Conservation (phyloP, 2,113 vertebrate species). For the Panthera uncia region DNA sequence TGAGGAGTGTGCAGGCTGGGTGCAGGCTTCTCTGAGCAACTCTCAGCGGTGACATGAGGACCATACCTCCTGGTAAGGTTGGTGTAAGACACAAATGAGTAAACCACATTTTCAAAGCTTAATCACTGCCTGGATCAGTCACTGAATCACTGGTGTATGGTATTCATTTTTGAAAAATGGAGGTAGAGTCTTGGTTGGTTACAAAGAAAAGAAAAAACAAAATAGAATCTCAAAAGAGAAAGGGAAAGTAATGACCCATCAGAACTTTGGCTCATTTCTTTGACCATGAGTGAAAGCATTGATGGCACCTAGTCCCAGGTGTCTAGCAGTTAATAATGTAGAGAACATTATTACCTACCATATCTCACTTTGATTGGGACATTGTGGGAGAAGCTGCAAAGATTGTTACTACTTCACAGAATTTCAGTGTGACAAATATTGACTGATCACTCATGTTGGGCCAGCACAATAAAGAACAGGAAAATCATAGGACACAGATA, state of each 20-base stretch:
- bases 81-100: not conserved
- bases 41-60: fast-evolving
- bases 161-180: not conserved
- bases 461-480: not conserved
- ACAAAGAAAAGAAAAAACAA: not conserved
- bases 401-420: not conserved
- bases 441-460: not conserved
- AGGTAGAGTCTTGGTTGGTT: not conserved
- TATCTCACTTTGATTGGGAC: not conserved
- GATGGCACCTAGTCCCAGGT: not conserved
- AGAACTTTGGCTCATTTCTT: not conserved
- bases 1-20: not conserved
- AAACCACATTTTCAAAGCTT: too few relatives aligned
- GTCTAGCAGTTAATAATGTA: not conserved
- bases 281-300: not conserved
- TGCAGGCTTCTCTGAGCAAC: not conserved
- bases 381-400: not conserved
- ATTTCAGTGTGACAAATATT: not conserved
- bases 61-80: not conserved
- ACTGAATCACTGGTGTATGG: not conserved
- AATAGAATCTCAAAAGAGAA: not conserved
- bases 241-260: not conserved
- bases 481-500: not conserved
- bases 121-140: not conserved
- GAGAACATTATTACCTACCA: fast-evolving